A percentile compares a stretch with the other conserved stretches of the same genome.
Evolutionary conservation across 2,797 vertebrate species (phyloP).

Genomic region (Aselliscus stoliczkanus): DNA sequence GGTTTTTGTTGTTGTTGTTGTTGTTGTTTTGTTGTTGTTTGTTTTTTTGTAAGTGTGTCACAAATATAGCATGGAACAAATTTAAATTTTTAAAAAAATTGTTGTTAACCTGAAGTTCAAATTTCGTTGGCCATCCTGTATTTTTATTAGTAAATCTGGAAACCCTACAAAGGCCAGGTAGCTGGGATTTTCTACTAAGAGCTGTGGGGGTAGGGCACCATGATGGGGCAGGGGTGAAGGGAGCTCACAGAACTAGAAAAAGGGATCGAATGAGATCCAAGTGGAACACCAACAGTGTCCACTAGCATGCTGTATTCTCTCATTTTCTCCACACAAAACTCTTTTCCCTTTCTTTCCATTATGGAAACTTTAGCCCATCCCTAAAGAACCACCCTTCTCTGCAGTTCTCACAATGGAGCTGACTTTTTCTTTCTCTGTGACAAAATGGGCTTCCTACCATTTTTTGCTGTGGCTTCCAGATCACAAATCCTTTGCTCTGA

Average conservation of each 20-base stretch:
- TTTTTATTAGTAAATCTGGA: not conserved
- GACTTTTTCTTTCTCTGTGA: not conserved
- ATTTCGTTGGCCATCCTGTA: not conserved
- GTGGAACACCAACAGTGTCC: not conserved
- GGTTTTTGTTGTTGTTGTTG: no score
- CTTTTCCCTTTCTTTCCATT: not conserved
- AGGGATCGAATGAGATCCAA: not conserved
- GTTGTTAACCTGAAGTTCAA: not conserved
- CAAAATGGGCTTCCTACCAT: not conserved
- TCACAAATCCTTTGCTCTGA: not conserved
- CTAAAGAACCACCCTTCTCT: not conserved
- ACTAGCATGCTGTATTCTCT: not conserved
- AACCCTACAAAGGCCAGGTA: not conserved
- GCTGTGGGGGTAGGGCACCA: no score
- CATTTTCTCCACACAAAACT: not conserved
- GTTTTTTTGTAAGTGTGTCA: not conserved
- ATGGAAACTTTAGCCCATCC: not conserved
- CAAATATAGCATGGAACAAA: not conserved
- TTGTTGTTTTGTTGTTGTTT: no score
- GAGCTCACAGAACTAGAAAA: accelerated
- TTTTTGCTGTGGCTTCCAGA: not conserved
- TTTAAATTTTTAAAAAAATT: not conserved
- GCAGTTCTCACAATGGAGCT: not conserved
- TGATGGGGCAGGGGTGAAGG: accelerated
- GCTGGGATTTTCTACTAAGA: not conserved